These are phyloP conservation scores for Odontophorus gujanensis DNA, from an alignment of 2,113 vertebrate genomes.

Conservation along the genomic window DNA sequence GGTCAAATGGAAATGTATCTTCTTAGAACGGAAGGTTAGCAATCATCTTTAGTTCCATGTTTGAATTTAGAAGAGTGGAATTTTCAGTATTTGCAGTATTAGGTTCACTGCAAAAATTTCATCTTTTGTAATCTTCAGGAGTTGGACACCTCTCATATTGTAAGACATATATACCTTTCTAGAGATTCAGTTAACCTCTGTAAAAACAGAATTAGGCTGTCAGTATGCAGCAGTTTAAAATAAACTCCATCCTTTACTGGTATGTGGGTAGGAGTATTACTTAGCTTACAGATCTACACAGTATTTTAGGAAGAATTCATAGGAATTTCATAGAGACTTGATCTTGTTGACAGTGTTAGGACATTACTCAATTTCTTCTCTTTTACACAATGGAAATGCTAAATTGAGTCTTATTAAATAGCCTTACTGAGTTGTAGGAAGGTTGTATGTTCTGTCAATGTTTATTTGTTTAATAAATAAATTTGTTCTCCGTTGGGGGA, in stretches of 20 bases:
- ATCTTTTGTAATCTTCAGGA: not conserved
- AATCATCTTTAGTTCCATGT: not conserved
- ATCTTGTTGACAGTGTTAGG: constrained; percentile 39
- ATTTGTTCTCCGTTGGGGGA: not conserved
- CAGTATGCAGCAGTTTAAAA: constrained; percentile 19
- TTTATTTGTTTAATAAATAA: not conserved
- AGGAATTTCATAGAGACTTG: not conserved
- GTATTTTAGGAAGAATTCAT: constrained; percentile 44
- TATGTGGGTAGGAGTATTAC: constrained; percentile 39
- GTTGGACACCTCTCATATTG: fast-evolving
- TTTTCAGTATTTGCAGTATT: not conserved
- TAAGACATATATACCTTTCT: not conserved
- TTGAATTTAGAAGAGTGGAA: not conserved
- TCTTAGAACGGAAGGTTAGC: not conserved
- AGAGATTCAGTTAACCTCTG: not conserved
- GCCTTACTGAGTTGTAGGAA: not conserved
- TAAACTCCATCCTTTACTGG: not conserved
- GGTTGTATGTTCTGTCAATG: not conserved
- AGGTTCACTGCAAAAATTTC: not conserved
- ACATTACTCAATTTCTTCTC: constrained; percentile 34
- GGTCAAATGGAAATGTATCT: not conserved
- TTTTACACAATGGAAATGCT: not conserved
- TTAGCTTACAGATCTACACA: not conserved
- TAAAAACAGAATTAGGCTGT: constrained; percentile 7
- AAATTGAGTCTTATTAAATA: not conserved